phyloP scores from a whole-genome alignment of 2,888 invertebrate species.

The Papilio gigon region DNA sequence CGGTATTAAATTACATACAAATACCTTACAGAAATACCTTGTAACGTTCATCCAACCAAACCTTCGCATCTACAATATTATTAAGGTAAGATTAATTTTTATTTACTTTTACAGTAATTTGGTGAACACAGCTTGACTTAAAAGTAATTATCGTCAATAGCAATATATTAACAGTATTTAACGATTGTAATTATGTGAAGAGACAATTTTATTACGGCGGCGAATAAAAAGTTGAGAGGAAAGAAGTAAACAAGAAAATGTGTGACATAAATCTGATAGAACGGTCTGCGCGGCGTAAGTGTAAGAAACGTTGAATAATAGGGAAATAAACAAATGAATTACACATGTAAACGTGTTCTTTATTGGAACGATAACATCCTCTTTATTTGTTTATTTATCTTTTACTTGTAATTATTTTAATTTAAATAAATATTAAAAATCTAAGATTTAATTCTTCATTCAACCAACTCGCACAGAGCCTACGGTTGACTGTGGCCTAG shows the following conservation, averaged over 20 bases:
- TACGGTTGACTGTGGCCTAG: too few relatives aligned
- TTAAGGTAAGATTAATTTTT: too few relatives aligned
- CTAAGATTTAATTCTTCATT: constrained; percentile 41
- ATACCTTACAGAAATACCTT: too few relatives aligned
- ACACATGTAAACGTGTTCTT: constrained; percentile 24
- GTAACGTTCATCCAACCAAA: too few relatives aligned
- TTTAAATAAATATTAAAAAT: too few relatives aligned
- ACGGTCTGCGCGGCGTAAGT: constrained; percentile 36
- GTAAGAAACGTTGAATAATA: constrained; percentile 42
- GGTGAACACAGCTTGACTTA: not conserved
- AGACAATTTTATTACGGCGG: constrained; percentile 13
- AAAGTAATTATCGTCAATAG: not conserved
- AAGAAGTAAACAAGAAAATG: constrained; percentile 41
- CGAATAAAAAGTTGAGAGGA: constrained; percentile 24
- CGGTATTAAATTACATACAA: too few relatives aligned
- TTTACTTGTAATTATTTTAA: not conserved
- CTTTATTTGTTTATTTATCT: too few relatives aligned
- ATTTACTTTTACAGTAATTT: not conserved
- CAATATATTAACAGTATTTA: constrained; percentile 26
- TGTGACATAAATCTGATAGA: constrained; percentile 40
- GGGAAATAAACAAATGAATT: constrained; percentile 38
- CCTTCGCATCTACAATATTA: too few relatives aligned
- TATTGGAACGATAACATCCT: constrained; percentile 46
- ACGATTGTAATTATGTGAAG: constrained; percentile 20
- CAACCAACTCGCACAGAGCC: too few relatives aligned